These are phyloP conservation scores for Diachasma alloeum DNA, from an alignment of 1,140 invertebrate species.

Conservation along the genomic window DNA sequence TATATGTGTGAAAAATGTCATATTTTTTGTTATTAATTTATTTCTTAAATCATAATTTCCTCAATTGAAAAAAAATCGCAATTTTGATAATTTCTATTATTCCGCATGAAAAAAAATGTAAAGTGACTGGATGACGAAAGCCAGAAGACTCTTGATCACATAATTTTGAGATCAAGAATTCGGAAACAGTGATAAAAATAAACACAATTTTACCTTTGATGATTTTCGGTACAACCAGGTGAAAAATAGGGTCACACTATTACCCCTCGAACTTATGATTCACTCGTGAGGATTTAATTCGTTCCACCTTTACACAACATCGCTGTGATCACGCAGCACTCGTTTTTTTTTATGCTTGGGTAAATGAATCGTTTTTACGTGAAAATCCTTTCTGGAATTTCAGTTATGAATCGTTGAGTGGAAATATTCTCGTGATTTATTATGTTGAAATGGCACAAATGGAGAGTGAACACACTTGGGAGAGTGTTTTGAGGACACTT, in stretches of 20 bases:
- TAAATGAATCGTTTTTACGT: not conserved
- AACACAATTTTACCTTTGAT: constrained; percentile 6
- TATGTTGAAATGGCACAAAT: not conserved
- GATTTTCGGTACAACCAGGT: not conserved
- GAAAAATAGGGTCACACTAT: not conserved
- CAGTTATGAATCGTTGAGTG: not conserved
- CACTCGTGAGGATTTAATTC: not conserved
- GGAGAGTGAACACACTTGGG: not conserved
- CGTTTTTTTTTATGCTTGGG: not conserved
- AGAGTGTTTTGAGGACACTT: not conserved
- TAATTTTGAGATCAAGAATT: not conserved
- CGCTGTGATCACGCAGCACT: not conserved
- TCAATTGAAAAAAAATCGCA: not conserved
- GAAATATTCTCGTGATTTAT: not conserved
- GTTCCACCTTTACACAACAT: not conserved
- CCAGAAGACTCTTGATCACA: not conserved
- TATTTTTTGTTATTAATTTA: not conserved
- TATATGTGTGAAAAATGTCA: not conserved
- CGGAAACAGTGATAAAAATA: not conserved
- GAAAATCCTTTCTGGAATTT: not conserved
- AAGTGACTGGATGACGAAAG: not conserved
- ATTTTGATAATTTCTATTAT: too few species aligned
- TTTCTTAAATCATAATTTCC: not conserved
- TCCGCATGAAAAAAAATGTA: too few species aligned
- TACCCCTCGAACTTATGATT: not conserved